Base-by-base conservation (phyloP, 1,140 invertebrate species). In the Gonatopus flavifemur region DNA sequence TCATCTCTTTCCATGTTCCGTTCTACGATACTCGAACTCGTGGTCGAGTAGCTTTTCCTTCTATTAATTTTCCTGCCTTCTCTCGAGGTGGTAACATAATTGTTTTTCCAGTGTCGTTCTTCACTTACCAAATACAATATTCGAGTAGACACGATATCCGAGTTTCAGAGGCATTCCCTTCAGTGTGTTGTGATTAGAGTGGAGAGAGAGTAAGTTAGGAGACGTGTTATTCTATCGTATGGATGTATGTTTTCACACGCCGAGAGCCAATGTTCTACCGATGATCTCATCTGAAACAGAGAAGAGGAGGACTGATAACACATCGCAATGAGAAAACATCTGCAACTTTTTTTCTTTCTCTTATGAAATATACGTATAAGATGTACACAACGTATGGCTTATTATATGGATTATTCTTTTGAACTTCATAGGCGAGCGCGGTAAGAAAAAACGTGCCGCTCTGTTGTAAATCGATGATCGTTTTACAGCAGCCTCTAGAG, bases 221-320 rank as follows among this genome's bases (percentile, higher is more conserved):
- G n/a, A n/a, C n/a, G 44, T 75, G 70, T 76, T 75, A 71, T 75
- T 71, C 65, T 72, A 66, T 65, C 54, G 57, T 71, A 76, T 70
- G 66, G 70, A 66, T 68, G 70, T 67, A 57, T 75, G 72, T 73
- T 69, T 63, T 70, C 52, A 52, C 58, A 57, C 52, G 45, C 44
- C 53, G 59, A 38, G 32, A 52, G 50, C 55, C 55, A n/a, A n/a
- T n/a, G n/a, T 66, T 59, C 49, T 62, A 56, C n/a, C 58, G 62
- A 67, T 57, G 62, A 71, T 65, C n/a, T n/a, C 52, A 38, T 57
- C 62, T 65, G 61, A 49, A 67, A 69, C 66, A 62, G 55, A 49
- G 49, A 65, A 62, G n/a, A n/a, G n/a, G n/a, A 68, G 52, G 39
- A 44, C 39, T 45, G 52, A 53, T 54, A 52, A 37, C 49, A 55